A percentile compares a stretch with the other conserved stretches of the same genome.
These are phyloP conservation scores for Drymodes brunneopygia DNA, from an alignment of 2,113 vertebrate genomes.

Conservation along the genomic window DNA sequence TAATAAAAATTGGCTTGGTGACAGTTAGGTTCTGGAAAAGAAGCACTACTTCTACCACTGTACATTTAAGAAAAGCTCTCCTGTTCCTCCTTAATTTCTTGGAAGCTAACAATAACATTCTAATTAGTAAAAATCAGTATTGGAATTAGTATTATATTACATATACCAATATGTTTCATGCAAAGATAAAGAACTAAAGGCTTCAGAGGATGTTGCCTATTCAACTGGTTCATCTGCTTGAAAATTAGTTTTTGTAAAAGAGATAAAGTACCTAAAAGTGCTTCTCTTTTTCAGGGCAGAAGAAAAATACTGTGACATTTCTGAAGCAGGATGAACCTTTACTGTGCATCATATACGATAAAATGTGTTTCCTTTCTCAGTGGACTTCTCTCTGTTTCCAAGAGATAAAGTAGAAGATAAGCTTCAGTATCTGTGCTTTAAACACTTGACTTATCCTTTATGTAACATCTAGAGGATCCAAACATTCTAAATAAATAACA, in stretches of 20 bases:
- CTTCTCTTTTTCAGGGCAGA: neutral
- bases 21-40: neutral
- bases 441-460: neutral
- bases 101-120: neutral
- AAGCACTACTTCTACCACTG: neutral
- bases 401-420: neutral
- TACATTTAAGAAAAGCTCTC: neutral
- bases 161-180: neutral
- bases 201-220: neutral
- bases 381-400: neutral
- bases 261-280: neutral
- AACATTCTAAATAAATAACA: neutral
- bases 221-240: neutral
- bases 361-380: neutral
- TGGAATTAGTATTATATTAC: neutral
- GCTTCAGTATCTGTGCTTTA: neutral
- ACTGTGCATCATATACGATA: neutral
- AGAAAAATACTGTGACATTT: neutral
- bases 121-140: neutral
- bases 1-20: neutral
- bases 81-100: fast-evolving
- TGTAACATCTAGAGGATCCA: neutral
- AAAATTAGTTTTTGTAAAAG: neutral
- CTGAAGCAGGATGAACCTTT: neutral
- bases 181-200: neutral